Percentiles rank a stretch among this genome's conserved stretches.
These are phyloP conservation scores for Apis cerana DNA, from an alignment of 1,140 invertebrate genomes.

Conservation along the genomic window DNA sequence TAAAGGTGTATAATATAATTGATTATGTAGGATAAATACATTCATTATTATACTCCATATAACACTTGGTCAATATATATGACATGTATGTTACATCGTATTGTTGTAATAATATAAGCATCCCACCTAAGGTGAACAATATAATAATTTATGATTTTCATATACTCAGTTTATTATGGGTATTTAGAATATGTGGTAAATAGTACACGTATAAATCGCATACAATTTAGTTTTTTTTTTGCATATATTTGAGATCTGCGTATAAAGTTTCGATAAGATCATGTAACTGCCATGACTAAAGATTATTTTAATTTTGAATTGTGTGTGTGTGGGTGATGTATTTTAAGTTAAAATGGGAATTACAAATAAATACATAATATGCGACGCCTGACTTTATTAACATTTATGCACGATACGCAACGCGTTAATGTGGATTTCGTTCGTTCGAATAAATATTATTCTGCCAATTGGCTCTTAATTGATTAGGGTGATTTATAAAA, in stretches of 20 bases:
- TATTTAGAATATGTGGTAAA: conserved; percentile 69
- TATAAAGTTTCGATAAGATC: conserved; percentile 70
- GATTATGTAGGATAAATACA: conserved; percentile 70
- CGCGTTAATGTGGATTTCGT: conserved; percentile 51
- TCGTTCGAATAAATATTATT: conserved; percentile 50
- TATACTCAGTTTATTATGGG: conserved; percentile 78
- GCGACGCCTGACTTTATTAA: conserved; percentile 60
- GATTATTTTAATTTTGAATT: conserved; percentile 71
- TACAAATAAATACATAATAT: conserved; percentile 64
- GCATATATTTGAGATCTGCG: conserved; percentile 65
- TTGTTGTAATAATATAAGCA: conserved; percentile 74
- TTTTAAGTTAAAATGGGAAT: conserved; percentile 66
- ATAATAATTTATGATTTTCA: conserved; percentile 79
- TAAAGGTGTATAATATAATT: conserved; percentile 67
- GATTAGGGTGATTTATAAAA: conserved; percentile 21
- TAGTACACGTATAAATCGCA: conserved; percentile 68
- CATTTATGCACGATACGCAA: conserved; percentile 31
- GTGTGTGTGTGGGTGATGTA: conserved; percentile 59
- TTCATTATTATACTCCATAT: conserved; percentile 67
- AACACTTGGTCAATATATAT: conserved; percentile 67
- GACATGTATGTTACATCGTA: conserved; percentile 63
- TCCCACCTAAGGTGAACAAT: conserved; percentile 78
- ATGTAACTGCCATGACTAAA: conserved; percentile 72
- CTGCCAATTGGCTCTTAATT: conserved; percentile 21
- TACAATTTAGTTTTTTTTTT: conserved; percentile 69